Evolutionary conservation across 2,113 vertebrate species (phyloP).

Genomic region (Leucopsar rothschildi): DNA sequence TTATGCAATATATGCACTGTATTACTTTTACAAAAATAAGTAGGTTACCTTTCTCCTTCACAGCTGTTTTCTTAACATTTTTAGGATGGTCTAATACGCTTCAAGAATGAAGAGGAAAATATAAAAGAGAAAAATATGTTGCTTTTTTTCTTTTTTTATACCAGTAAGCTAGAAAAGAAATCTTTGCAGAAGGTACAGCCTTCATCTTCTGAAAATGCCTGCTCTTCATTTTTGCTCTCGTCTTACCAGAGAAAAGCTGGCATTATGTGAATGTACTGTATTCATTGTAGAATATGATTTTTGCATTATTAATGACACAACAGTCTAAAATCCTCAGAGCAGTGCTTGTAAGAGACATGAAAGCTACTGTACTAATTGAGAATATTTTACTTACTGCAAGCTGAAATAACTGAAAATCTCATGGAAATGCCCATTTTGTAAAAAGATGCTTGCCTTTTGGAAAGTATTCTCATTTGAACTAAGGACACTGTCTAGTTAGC

Average conservation of each 20-base stretch:
- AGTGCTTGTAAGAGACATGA: neutral
- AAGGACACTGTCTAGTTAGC: neutral
- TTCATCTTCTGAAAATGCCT: neutral
- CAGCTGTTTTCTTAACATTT: neutral
- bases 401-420: neutral
- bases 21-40: neutral
- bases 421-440: neutral
- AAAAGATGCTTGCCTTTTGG: neutral
- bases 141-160: neutral
- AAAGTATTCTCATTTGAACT: constrained; percentile 4
- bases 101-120: neutral
- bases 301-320: constrained; percentile 52
- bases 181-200: neutral
- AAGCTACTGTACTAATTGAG: neutral
- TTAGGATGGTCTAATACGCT: neutral
- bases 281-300: neutral
- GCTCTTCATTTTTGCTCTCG: neutral
- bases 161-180: neutral
- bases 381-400: neutral
- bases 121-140: neutral
- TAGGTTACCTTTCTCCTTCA: neutral
- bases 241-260: neutral
- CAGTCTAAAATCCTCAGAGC: constrained; percentile 30
- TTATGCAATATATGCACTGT: neutral
- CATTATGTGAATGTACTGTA: constrained; percentile 3